Conservation (phyloP, 2,113 vertebrate species). For the Apodemus speciosus region DNA sequence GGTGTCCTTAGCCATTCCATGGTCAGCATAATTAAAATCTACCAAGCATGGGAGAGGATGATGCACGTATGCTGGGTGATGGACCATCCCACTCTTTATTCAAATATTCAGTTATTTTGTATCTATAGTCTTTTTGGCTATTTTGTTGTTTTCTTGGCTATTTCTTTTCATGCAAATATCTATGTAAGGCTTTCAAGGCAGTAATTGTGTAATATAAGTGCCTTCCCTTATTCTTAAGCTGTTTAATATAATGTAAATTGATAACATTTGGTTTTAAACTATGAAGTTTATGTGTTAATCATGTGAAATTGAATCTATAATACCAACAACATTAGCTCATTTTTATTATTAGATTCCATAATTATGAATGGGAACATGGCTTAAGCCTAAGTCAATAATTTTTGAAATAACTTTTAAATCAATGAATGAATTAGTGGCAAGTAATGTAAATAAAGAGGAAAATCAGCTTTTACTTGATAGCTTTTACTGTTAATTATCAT, state of each 20-base stretch:
- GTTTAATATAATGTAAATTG: slow-evolving; percentile 8
- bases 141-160: not conserved
- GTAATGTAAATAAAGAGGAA: slow-evolving; percentile 20
- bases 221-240: not conserved
- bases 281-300: slow-evolving; percentile 40
- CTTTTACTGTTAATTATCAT: slow-evolving; percentile 37
- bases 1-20: not conserved
- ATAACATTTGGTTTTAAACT: slow-evolving; percentile 7
- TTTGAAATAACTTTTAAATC: not conserved
- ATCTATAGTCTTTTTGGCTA: not conserved
- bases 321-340: slow-evolving; percentile 1
- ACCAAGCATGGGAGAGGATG: not conserved
- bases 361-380: slow-evolving; percentile 22
- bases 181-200: not conserved
- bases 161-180: not conserved
- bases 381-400: not conserved
- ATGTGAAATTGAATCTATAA: slow-evolving; percentile 19
- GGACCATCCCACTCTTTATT: not conserved
- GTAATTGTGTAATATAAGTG: not conserved
- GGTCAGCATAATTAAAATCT: slow-evolving; percentile 40
- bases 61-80: not conserved
- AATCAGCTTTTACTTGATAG: slow-evolving; percentile 24
- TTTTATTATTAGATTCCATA: slow-evolving; percentile 42
- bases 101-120: slow-evolving; percentile 10
- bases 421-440: not conserved